These are phyloP conservation scores for silkworm (Bombyx mori) DNA, from an alignment of 1,140 invertebrate species.

Conservation along the genomic window DNA sequence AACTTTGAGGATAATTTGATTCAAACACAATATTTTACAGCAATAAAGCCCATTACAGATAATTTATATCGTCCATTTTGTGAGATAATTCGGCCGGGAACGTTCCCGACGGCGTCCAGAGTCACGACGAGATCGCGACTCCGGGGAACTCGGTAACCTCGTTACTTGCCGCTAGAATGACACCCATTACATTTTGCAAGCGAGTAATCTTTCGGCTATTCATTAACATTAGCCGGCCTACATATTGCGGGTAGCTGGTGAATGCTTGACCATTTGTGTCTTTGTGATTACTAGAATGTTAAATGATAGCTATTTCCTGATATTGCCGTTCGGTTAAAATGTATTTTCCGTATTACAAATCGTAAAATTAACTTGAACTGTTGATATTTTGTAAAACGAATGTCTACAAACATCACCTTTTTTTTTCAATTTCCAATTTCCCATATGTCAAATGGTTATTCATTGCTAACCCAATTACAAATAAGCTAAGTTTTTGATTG, in stretches of 20 bases:
- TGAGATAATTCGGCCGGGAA: conserved; percentile 48
- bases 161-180: conserved; percentile 45
- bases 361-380: too few species aligned
- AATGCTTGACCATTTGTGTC: conserved; percentile 44
- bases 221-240: conserved; percentile 27
- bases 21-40: conserved; percentile 33
- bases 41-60: conserved; percentile 46
- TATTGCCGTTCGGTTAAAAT: background rate
- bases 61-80: conserved; percentile 51
- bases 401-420: too few species aligned
- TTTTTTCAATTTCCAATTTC: too few species aligned
- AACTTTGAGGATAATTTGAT: conserved; percentile 12
- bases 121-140: conserved; percentile 37
- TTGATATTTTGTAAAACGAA: too few species aligned
- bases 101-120: conserved; percentile 40
- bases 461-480: too few species aligned
- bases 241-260: conserved; percentile 1
- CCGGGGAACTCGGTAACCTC: conserved; percentile 39
- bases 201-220: conserved; percentile 51
- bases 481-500: too few species aligned
- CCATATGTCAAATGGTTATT: too few species aligned
- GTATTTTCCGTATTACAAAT: too few species aligned
- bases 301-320: conserved; percentile 41
- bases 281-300: conserved; percentile 46
- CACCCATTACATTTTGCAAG: conserved; percentile 49